phyloP scores from a whole-genome alignment of 2,113 vertebrate species.

The Datnioides undecimradiatus region DNA sequence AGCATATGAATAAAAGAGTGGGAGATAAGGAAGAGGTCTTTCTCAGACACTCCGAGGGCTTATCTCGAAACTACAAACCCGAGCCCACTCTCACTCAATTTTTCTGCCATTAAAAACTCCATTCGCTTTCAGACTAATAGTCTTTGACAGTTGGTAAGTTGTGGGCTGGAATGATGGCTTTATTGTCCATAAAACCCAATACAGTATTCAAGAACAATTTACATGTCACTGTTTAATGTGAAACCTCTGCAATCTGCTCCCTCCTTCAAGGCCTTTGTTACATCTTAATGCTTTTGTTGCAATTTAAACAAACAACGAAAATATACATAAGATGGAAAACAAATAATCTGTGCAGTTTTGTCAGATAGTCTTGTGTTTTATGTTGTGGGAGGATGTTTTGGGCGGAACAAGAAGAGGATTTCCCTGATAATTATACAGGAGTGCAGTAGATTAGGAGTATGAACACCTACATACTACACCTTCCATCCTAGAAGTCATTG shows the following conservation, averaged over 20 bases:
- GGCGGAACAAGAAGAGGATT: neutral
- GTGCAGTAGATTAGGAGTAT: neutral
- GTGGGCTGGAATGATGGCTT: slow-evolving; percentile 33
- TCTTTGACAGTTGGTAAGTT: slow-evolving; percentile 47
- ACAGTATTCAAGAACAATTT: slow-evolving; percentile 25
- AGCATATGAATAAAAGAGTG: slow-evolving; percentile 61
- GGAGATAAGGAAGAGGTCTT: slow-evolving; percentile 63
- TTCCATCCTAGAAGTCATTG: neutral
- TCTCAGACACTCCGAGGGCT: slow-evolving; percentile 52
- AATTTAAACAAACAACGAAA: neutral
- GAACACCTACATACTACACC: neutral
- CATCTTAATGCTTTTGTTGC: slow-evolving; percentile 17
- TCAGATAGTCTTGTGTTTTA: neutral
- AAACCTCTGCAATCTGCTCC: slow-evolving; percentile 30
- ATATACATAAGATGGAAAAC: neutral
- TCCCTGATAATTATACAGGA: neutral
- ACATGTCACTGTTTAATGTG: slow-evolving; percentile 26
- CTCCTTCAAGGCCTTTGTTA: slow-evolving; percentile 21
- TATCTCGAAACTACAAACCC: slow-evolving; percentile 60
- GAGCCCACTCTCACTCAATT: slow-evolving; percentile 30
- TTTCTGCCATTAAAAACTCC: slow-evolving; percentile 44
- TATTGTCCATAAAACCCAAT: slow-evolving; percentile 54
- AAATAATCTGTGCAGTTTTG: neutral
- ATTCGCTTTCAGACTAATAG: slow-evolving; percentile 43
- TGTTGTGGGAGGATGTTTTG: neutral